Percentiles rank a stretch among this genome's conserved stretches.
Evolutionary conservation across 53 echinoderm and acorn worm species (phyloP).

Genomic region (Patiria pectinifera): DNA sequence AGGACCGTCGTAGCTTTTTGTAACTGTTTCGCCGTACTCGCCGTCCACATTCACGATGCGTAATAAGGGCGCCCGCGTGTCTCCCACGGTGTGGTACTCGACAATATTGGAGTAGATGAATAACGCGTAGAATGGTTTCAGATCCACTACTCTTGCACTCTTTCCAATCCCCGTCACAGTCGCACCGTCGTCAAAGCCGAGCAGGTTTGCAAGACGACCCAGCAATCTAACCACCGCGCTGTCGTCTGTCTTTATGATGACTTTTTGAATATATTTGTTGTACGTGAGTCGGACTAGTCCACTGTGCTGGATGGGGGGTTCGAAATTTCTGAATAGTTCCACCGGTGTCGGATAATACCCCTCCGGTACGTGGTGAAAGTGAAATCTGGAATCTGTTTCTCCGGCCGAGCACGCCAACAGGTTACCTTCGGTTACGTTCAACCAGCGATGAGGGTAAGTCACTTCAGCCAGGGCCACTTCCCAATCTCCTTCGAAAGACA

Average conservation of each 20-base stretch:
- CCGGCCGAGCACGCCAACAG: too few relatives aligned
- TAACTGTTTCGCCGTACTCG: constrained; percentile 53
- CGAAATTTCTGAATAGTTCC: too few relatives aligned
- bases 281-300: background rate
- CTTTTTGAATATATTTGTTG: constrained; percentile 40
- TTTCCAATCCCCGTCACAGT: background rate
- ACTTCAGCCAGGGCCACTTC: too few relatives aligned
- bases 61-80: constrained; percentile 1
- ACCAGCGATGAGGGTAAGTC: too few relatives aligned
- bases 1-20: constrained; percentile 56
- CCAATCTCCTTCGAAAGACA: too few relatives aligned
- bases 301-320: background rate
- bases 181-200: constrained; percentile 1
- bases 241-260: background rate
- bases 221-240: background rate
- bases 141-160: background rate
- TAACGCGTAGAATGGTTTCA: too few relatives aligned
- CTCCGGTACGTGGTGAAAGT: background rate
- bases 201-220: background rate
- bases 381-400: background rate
- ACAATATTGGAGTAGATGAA: background rate
- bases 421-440: too few relatives aligned
- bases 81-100: constrained; percentile 31
- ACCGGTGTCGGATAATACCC: too few relatives aligned
- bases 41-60: constrained; percentile 65